Base-by-base conservation (phyloP, 2,797 vertebrate species). In the Sphenodon punctatus region DNA sequence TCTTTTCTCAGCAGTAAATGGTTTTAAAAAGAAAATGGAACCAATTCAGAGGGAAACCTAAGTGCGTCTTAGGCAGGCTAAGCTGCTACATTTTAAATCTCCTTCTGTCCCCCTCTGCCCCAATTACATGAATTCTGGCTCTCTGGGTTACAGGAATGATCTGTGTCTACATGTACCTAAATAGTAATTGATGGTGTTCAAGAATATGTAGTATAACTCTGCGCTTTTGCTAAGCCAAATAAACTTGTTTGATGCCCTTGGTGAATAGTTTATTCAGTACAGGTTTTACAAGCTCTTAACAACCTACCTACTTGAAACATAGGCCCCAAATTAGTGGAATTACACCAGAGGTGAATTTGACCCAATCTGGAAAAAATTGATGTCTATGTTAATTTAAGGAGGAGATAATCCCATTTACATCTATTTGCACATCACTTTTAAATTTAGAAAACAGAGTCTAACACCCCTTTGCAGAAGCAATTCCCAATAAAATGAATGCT, bases 271-370 rank as follows among this genome's bases (percentile, higher is more conserved):
- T n/a, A n/a, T n/a, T n/a, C n/a, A n/a, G n/a, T n/a, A n/a, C n/a
- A n/a, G n/a, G n/a, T n/a, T n/a, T n/a, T n/a, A n/a, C n/a, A n/a
- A n/a, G n/a, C n/a, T n/a, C n/a, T n/a, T n/a, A n/a, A n/a, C n/a
- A n/a, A n/a, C n/a, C n/a, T n/a, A n/a, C n/a, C n/a, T n/a, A n/a
- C n/a, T n/a, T n/a, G n/a, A n/a, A n/a, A n/a, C n/a, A n/a, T n/a
- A n/a, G n/a, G n/a, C n/a, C n/a, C n/a, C 63, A 27, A 71, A 56
- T 53, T 84, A 80, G 71, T 30, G 27, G n/a, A 82, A 63, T 84
- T 67, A 78, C 9, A 41, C 3, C 22, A 76, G 66, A 27, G 84
- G 90, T 56, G 53, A 5, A 75, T 86, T 34, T 3, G 20, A 39
- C 27, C 7, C 15, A 53, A 60, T 66, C 11, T 66, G 7, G 10